Conservation (phyloP, 2,888 invertebrate species). For the Campopleginae sp. region DNA sequence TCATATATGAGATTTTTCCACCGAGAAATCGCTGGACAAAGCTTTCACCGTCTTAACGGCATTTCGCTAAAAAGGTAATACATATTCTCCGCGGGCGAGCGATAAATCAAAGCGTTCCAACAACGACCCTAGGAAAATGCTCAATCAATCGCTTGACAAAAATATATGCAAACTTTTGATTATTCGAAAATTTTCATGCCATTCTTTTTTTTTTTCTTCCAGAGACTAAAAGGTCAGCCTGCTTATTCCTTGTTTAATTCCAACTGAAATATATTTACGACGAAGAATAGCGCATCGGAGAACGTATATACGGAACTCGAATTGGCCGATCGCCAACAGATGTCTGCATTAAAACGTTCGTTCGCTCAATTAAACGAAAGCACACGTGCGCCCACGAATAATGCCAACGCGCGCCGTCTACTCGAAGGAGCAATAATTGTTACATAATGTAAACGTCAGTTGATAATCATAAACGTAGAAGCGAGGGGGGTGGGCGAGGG, state of each 20-base stretch:
- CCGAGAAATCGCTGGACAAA: neutral
- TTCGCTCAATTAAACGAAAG: slow-evolving; percentile 28
- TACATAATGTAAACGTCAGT: slow-evolving; percentile 42
- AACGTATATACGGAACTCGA: slow-evolving; percentile 26
- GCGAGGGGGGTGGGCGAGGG: no score
- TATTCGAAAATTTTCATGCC: no score
- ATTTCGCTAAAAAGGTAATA: slow-evolving; percentile 41
- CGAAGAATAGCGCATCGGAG: slow-evolving; percentile 35
- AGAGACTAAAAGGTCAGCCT: no score
- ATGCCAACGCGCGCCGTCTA: slow-evolving; percentile 56
- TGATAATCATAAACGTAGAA: no score
- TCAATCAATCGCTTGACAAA: no score
- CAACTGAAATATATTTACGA: no score
- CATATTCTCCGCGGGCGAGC: neutral
- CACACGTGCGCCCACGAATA: slow-evolving; percentile 41
- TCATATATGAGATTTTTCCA: slow-evolving; percentile 17
- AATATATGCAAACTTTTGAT: no score
- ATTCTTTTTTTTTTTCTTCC: no score
- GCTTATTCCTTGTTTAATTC: no score
- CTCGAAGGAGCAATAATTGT: slow-evolving; percentile 38
- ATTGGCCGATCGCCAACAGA: slow-evolving; percentile 49
- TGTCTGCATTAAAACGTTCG: slow-evolving; percentile 40
- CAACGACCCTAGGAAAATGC: no score
- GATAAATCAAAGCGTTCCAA: neutral
- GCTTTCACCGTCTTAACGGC: slow-evolving; percentile 55